phyloP scores from a whole-genome alignment of 37 sponge, comb jelly and placozoan genomes.

The Axinella damicornis region DNA sequence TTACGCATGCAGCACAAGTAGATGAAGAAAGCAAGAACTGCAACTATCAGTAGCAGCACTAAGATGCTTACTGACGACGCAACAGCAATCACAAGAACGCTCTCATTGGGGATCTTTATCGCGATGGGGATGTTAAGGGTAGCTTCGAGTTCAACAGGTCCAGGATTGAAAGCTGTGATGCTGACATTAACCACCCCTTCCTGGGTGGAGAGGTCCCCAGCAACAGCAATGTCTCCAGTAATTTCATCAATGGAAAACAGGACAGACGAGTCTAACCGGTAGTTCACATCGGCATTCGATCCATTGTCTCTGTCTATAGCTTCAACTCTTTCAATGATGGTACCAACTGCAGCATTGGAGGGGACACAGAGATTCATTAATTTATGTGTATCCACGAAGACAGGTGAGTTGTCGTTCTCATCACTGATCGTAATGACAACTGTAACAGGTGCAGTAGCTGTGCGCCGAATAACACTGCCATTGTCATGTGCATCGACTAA shows the following conservation, averaged over 20 bases:
- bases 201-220: no score
- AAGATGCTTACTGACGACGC: not conserved
- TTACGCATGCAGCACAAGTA: conserved; percentile 12
- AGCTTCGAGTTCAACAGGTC: not conserved
- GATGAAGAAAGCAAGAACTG: not conserved
- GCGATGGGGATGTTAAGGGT: not conserved
- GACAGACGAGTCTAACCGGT: not conserved
- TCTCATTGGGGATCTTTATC: not conserved
- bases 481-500: conserved; percentile 13
- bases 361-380: conserved; percentile 4
- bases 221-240: no score
- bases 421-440: conserved; percentile 24
- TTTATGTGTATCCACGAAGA: not conserved
- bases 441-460: not conserved
- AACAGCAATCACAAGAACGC: not conserved
- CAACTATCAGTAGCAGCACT: not conserved
- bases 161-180: conserved; percentile 21
- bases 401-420: conserved; percentile 40
- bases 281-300: not conserved
- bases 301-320: conserved; percentile 41
- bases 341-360: conserved; percentile 32
- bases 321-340: conserved; percentile 5
- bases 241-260: no score
- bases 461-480: not conserved
- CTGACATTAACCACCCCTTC: not conserved